These are phyloP conservation scores for Hypotaenidia okinawae DNA, from an alignment of 2,797 vertebrate species.

Conservation along the genomic window DNA sequence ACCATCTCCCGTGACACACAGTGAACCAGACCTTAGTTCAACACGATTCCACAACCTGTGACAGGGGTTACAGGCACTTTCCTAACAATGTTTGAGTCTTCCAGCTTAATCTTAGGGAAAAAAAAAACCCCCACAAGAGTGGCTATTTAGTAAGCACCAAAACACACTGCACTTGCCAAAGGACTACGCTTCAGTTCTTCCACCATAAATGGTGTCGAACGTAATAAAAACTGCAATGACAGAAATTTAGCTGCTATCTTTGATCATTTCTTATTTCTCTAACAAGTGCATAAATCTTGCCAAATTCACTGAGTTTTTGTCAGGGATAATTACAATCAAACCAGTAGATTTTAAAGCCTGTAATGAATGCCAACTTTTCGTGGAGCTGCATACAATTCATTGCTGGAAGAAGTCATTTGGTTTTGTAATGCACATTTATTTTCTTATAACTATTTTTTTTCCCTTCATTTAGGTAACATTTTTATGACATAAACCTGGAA, in stretches of 20 bases:
- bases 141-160: slow-evolving; percentile 49
- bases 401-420: slow-evolving; percentile 64
- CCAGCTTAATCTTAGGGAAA: slow-evolving; percentile 32
- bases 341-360: slow-evolving; percentile 31
- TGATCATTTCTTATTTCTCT: slow-evolving; percentile 66
- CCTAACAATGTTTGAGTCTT: slow-evolving; percentile 22
- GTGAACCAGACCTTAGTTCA: background rate
- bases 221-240: slow-evolving; percentile 42
- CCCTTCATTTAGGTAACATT: slow-evolving; percentile 69
- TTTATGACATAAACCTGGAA: slow-evolving; percentile 75
- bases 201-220: slow-evolving; percentile 51
- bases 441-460: slow-evolving; percentile 51
- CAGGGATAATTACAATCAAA: slow-evolving; percentile 77
- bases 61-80: background rate
- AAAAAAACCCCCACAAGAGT: background rate
- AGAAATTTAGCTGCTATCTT: slow-evolving; percentile 71
- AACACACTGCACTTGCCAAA: slow-evolving; percentile 41
- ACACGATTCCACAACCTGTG: background rate
- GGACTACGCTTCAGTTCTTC: slow-evolving; percentile 50
- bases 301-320: slow-evolving; percentile 79
- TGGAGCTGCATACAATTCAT: slow-evolving; percentile 61
- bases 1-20: background rate
- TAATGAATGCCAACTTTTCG: slow-evolving; percentile 75
- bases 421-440: slow-evolving; percentile 65
- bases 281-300: slow-evolving; percentile 59